phyloP scores from a whole-genome alignment of 2,797 vertebrate genomes.

The Enteromius paludinosus region DNA sequence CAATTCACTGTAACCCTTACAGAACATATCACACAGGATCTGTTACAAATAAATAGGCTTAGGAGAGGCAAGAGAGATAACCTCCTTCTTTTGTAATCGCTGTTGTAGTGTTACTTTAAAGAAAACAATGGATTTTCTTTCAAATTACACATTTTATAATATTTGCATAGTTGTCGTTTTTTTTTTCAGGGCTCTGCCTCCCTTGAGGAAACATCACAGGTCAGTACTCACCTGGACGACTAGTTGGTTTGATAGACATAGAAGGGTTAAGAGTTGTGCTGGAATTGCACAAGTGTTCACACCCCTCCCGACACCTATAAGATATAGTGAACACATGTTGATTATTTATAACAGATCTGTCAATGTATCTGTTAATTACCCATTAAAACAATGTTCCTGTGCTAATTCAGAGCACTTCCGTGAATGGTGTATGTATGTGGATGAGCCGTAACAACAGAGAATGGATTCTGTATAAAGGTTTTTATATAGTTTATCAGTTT shows the following conservation, averaged over 20 bases:
- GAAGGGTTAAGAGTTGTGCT: accelerated
- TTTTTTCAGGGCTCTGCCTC: neutral
- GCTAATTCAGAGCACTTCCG: neutral
- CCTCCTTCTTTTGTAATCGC: too few species aligned
- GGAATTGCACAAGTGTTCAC: neutral
- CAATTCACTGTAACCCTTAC: neutral
- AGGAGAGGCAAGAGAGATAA: neutral
- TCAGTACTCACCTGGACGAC: neutral
- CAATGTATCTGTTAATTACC: neutral
- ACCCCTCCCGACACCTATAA: neutral
- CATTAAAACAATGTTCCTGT: neutral
- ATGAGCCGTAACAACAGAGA: neutral
- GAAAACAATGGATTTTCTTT: neutral
- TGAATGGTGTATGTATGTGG: neutral
- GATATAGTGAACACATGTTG: conserved; percentile 3
- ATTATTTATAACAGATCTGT: neutral
- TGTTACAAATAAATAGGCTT: neutral
- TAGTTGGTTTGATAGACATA: accelerated
- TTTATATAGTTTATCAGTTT: neutral
- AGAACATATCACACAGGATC: neutral
- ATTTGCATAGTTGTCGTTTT: neutral
- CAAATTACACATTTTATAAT: neutral
- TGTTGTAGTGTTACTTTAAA: neutral
- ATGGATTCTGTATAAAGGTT: too few species aligned
- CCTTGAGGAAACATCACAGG: neutral